These are phyloP conservation scores for Trematomus loennbergii DNA, from an alignment of 2,113 vertebrate genomes.

Conservation along the genomic window DNA sequence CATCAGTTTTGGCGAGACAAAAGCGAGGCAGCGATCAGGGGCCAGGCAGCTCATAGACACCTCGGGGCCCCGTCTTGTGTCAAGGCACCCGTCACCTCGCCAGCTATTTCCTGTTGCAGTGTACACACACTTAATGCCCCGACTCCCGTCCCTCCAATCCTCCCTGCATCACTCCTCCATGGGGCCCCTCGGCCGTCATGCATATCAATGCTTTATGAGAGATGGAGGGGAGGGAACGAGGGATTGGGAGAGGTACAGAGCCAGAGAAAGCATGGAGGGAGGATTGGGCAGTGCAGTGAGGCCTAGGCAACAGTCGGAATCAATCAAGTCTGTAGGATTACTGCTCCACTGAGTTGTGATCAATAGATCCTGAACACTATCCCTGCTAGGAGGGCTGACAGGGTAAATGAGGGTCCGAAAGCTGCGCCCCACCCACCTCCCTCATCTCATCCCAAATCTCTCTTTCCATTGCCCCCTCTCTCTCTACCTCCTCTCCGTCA, in stretches of 20 bases:
- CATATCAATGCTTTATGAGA: slow-evolving; percentile 84
- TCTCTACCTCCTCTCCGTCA: slow-evolving; percentile 28
- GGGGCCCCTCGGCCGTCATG: slow-evolving; percentile 73
- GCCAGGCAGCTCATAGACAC: slow-evolving; percentile 51
- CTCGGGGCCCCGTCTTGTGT: slow-evolving; percentile 67
- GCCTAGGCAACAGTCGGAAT: slow-evolving; percentile 84
- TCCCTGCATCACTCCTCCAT: slow-evolving; percentile 61
- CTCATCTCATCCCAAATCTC: slow-evolving; percentile 56
- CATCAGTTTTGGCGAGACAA: slow-evolving; percentile 43
- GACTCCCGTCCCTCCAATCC: slow-evolving; percentile 72
- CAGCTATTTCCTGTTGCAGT: slow-evolving; percentile 79
- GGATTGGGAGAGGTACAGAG: slow-evolving; percentile 72
- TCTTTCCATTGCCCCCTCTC: slow-evolving; percentile 35
- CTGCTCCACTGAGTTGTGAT: slow-evolving; percentile 87
- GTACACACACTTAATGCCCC: slow-evolving; percentile 80
- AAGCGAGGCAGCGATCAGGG: slow-evolving; percentile 14
- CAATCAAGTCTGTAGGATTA: slow-evolving; percentile 87
- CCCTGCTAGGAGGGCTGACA: slow-evolving; percentile 81
- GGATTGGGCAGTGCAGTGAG: slow-evolving; percentile 83
- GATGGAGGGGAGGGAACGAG: slow-evolving; percentile 63
- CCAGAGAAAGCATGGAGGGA: slow-evolving; percentile 71
- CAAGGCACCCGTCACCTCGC: slow-evolving; percentile 79
- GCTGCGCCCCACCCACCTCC: slow-evolving; percentile 62
- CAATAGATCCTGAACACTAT: slow-evolving; percentile 88
- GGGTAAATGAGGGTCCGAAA: slow-evolving; percentile 86